Evolutionary conservation across 2,797 vertebrate genomes (phyloP).

Genomic region (Ctenopoma multispine): DNA sequence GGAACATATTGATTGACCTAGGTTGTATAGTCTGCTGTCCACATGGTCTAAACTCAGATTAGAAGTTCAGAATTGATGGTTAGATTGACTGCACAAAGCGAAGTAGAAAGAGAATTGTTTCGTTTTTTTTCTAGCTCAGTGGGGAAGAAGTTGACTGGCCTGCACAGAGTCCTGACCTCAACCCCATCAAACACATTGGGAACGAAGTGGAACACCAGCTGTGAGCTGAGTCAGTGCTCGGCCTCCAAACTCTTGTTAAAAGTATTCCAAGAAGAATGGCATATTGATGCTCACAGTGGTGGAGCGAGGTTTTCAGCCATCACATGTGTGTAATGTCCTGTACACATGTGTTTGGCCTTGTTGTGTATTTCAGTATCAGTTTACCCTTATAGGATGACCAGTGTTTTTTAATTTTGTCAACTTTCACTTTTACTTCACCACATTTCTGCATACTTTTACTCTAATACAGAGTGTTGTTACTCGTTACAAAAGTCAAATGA

Average conservation of each 20-base stretch:
- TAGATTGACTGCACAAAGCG: neutral
- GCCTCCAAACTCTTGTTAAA: neutral
- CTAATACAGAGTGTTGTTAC: no score
- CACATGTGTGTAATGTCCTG: neutral
- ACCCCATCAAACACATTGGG: constrained; percentile 23
- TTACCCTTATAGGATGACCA: neutral
- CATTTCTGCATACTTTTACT: no score
- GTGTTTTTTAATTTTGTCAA: no score
- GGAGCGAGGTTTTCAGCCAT: neutral
- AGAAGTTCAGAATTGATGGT: neutral
- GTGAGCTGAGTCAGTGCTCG: constrained; percentile 1
- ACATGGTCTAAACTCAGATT: neutral
- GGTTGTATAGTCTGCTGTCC: neutral
- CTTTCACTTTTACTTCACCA: no score
- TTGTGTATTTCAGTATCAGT: neutral
- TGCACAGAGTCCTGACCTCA: constrained; percentile 3
- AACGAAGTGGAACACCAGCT: neutral
- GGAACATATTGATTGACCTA: neutral
- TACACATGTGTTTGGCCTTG: neutral
- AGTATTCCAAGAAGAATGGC: neutral
- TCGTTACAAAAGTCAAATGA: no score
- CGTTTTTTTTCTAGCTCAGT: neutral
- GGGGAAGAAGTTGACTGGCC: neutral
- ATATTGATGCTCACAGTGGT: neutral
- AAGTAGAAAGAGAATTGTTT: neutral